These are phyloP conservation scores for Myiotriccus ornatus DNA, from an alignment of 2,797 vertebrate species.

Conservation along the genomic window DNA sequence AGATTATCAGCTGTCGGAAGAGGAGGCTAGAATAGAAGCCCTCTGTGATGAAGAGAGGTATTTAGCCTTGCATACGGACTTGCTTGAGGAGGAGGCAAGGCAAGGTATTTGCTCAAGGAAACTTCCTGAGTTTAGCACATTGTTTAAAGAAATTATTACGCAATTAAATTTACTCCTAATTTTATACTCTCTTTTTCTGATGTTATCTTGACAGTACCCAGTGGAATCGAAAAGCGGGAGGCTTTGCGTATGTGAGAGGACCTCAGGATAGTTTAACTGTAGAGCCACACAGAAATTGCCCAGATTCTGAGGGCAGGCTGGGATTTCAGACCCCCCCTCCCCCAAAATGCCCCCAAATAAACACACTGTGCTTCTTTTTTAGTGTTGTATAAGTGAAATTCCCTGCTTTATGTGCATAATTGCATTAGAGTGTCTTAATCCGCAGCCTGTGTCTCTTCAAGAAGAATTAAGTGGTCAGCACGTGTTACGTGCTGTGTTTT, in stretches of 20 bases:
- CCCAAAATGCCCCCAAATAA: conserved; percentile 43
- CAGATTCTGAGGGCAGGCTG: conserved; percentile 80
- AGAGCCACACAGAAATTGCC: conserved; percentile 79
- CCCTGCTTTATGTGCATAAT: conserved; percentile 43
- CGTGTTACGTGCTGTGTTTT: conserved; percentile 45
- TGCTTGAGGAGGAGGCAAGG: conserved; percentile 97
- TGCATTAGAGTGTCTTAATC: conserved; percentile 61
- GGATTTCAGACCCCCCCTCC: conserved; percentile 69
- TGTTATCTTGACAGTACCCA: conserved; percentile 87
- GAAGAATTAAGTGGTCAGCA: conserved; percentile 62
- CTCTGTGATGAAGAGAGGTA: conserved; percentile 99
- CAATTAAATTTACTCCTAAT: conserved; percentile 75
- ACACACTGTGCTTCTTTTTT: conserved; percentile 72
- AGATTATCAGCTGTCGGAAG: conserved; percentile 95
- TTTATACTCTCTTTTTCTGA: conserved; percentile 87
- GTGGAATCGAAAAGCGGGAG: conserved; percentile 83
- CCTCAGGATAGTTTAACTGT: conserved; percentile 84
- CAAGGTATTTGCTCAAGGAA: conserved; percentile 88
- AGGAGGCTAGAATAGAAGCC: conserved; percentile 95
- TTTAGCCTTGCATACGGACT: conserved; percentile 98
- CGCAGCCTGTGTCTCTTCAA: conserved; percentile 63
- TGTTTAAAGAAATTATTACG: conserved; percentile 47
- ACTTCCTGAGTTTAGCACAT: conserved; percentile 70
- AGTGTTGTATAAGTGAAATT: conserved; percentile 68
- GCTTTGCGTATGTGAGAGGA: conserved; percentile 84